Evolutionary conservation across 2,797 vertebrate genomes (phyloP).

Genomic region (Benthosema pterotum): DNA sequence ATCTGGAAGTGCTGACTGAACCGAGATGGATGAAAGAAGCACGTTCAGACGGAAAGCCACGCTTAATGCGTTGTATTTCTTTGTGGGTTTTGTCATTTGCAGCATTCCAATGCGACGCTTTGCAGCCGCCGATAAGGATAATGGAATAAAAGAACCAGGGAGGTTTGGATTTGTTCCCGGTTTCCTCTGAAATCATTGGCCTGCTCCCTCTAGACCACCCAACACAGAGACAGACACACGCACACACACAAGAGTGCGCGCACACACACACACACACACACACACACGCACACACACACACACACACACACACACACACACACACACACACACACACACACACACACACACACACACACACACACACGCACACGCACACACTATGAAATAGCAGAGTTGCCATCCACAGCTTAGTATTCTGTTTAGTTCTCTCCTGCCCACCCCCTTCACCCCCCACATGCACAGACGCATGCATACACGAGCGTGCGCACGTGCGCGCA

Average conservation of each 20-base stretch:
- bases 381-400: too few relatives aligned
- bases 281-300: not conserved
- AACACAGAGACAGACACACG: not conserved
- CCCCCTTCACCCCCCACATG: slow-evolving; percentile 22
- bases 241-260: too few relatives aligned
- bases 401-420: slow-evolving; percentile 34
- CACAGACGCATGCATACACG: too few relatives aligned
- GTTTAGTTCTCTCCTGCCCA: slow-evolving; percentile 12
- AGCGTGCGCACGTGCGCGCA: too few relatives aligned
- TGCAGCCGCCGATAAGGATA: slow-evolving; percentile 47
- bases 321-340: not conserved
- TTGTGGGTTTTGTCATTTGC: slow-evolving; percentile 22
- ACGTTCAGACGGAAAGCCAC: slow-evolving; percentile 24
- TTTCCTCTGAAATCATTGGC: slow-evolving; percentile 24
- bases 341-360: too few relatives aligned
- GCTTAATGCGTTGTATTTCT: slow-evolving; percentile 36
- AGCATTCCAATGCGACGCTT: slow-evolving; percentile 28
- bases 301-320: not conserved
- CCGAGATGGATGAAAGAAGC: slow-evolving; percentile 31
- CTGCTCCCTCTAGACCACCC: not conserved
- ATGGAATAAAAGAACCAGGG: slow-evolving; percentile 20
- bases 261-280: not conserved
- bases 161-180: slow-evolving; percentile 41
- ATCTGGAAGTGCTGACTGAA: slow-evolving; percentile 36
- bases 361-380: too few relatives aligned